A percentile compares a stretch with the other conserved stretches of the same genome.
Conservation (phyloP, 1,140 invertebrate species). For the Sitodiplosis mosellana region DNA sequence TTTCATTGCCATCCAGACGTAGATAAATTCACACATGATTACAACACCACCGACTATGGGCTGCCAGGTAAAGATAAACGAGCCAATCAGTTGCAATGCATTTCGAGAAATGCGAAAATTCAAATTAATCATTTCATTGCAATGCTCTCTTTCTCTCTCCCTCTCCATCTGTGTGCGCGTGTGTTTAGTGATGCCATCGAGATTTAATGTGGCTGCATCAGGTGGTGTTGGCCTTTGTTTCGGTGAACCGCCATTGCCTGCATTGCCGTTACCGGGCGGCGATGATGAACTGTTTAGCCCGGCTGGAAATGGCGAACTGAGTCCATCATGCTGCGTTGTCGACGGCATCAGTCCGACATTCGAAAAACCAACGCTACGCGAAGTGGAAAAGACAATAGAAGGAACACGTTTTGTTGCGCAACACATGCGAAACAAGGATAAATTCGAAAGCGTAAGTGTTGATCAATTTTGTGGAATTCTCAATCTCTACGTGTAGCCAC, state of each 20-base stretch:
- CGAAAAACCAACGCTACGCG: conserved; percentile 51
- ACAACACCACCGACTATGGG: conserved; percentile 46
- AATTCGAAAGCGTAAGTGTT: conserved; percentile 75
- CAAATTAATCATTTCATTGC: too few relatives aligned
- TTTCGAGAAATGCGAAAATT: not conserved
- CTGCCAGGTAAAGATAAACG: conserved; percentile 40
- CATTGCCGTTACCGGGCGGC: conserved; percentile 45
- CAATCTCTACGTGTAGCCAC: not conserved
- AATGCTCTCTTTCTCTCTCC: too few relatives aligned
- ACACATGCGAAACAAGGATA: conserved; percentile 84
- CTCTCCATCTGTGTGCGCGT: too few relatives aligned
- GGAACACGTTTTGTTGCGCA: conserved; percentile 85
- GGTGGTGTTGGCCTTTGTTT: conserved; percentile 37
- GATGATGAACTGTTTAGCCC: conserved; percentile 68
- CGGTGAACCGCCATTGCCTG: conserved; percentile 43
- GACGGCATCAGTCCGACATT: conserved; percentile 55
- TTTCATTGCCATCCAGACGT: conserved; percentile 50
- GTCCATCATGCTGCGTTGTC: conserved; percentile 28
- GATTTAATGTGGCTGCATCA: conserved; percentile 29
- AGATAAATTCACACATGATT: conserved; percentile 44
- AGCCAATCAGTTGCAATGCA: conserved; percentile 9
- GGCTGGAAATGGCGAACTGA: conserved; percentile 32
- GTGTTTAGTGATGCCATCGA: conserved; percentile 26
- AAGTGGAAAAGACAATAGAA: conserved; percentile 75
- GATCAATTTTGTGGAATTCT: not conserved